These are phyloP conservation scores for Sycophila texana DNA, from an alignment of 2,888 invertebrate genomes.

Conservation along the genomic window DNA sequence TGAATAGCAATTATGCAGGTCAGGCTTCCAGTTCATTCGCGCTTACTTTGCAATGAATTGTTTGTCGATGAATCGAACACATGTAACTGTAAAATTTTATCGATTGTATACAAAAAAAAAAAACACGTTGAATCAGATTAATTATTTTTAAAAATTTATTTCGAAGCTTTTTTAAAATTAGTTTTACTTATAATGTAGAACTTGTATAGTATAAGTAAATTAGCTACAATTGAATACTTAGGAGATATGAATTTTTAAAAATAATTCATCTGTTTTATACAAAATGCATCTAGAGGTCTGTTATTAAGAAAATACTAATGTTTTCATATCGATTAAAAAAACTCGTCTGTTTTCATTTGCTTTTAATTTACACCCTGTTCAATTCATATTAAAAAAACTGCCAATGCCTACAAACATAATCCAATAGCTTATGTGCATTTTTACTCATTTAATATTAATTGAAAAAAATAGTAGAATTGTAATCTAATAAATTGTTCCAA, in stretches of 20 bases:
- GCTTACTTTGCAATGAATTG: constrained; percentile 51
- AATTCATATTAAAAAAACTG: background rate
- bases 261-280: constrained; percentile 38
- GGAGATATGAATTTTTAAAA: constrained; percentile 49
- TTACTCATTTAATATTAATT: constrained; percentile 12
- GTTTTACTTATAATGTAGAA: constrained; percentile 17
- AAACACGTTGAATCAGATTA: constrained; percentile 28
- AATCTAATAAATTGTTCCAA: constrained; percentile 24
- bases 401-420: background rate
- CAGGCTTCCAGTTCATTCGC: constrained; percentile 52
- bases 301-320: constrained; percentile 21
- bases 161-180: constrained; percentile 14
- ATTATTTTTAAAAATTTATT: constrained; percentile 45
- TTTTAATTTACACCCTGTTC: background rate
- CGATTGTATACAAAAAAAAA: constrained; percentile 18
- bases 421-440: constrained; percentile 1
- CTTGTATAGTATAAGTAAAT: background rate
- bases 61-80: constrained; percentile 25
- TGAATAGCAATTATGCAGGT: constrained; percentile 42
- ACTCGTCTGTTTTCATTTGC: constrained; percentile 17
- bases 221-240: constrained; percentile 12
- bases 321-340: constrained; percentile 42
- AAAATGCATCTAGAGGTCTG: constrained; percentile 16
- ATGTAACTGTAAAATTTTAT: constrained; percentile 10
- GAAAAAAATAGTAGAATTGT: background rate